Base-by-base conservation (phyloP, 1,140 invertebrate genomes). In the Drosophila pseudoobscura region DNA sequence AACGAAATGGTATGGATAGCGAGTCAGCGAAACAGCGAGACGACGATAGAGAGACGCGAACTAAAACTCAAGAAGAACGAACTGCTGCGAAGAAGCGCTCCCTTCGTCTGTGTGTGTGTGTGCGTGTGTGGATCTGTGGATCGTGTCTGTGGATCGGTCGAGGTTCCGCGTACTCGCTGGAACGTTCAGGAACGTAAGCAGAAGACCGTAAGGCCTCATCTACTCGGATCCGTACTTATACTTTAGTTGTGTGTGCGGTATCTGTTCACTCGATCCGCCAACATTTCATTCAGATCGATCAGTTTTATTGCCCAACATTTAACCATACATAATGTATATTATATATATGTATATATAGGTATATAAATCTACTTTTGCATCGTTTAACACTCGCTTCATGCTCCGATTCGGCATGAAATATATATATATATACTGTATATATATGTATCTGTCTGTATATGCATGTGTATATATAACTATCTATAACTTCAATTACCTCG, bases 241-340 rank as follows among this genome's bases (percentile, higher is more conserved):
- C 11, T 13, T 5, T 39, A 39, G 35, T 39, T 39, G 35, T 13
- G 35, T 39, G 9, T 9, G 7, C 31, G 31, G 15, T 54, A 71
- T 58, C 65, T 60, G 54, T 15, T 35, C n/a, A 11, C 35, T 9
- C 31, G 35, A 70, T 71, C 56, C 62, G 45, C 78, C 59, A 82
- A 72, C 63, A 79, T 79, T 69, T 66, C 46, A 49, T 59, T 41
- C 54, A 44, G 49, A 71, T 74, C 57, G 71, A 70, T 83, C 79
- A 68, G 73, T 62, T 62, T 80, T 87, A 82, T 78, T 88, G 82
- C 78, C 74, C 83, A 85, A 85, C 82, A 87, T 85, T 85, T 87
- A 82, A 63, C 58, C 79, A 74, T 78, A 85, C 65, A 77, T 78
- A 58, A 47, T 61, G 47, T 24, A 24, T 17, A 68, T 62, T 64